Percentiles rank a stretch among this genome's conserved stretches.
These are phyloP conservation scores for Corydoras sp. DNA, from an alignment of 2,113 vertebrate genomes.

Conservation along the genomic window DNA sequence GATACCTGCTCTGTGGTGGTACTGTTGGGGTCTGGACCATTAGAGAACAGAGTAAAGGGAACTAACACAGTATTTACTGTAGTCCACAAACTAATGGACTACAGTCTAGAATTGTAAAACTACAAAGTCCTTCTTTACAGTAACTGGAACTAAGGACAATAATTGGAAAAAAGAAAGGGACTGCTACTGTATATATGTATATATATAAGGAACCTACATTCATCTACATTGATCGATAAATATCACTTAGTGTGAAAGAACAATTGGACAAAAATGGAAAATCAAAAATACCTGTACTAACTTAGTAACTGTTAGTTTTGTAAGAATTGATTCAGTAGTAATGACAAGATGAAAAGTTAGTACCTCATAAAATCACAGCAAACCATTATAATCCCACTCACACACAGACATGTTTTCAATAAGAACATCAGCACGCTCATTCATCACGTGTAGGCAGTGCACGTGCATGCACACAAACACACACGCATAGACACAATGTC, in stretches of 20 bases:
- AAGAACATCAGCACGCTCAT: slow-evolving; percentile 12
- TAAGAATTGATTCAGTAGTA: slow-evolving; percentile 36
- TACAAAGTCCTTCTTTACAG: no score
- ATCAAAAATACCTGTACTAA: slow-evolving; percentile 18
- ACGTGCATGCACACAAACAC: background rate
- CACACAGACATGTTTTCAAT: background rate
- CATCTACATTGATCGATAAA: background rate
- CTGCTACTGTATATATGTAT: no score
- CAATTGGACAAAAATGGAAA: slow-evolving; percentile 4
- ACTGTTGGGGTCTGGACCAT: no score
- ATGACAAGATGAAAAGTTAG: slow-evolving; percentile 16
- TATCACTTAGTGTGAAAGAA: background rate
- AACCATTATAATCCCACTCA: background rate
- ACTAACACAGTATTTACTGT: no score
- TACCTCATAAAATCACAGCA: slow-evolving; percentile 12
- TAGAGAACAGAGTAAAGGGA: no score
- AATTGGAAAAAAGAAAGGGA: no score
- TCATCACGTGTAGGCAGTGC: slow-evolving; percentile 17
- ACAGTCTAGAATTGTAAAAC: no score
- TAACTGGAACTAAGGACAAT: no score
- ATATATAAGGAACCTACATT: background rate
- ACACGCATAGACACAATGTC: background rate
- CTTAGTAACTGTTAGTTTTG: slow-evolving; percentile 22
- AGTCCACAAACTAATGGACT: no score
- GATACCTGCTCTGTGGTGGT: no score